Conservation (phyloP, 2,888 invertebrate genomes). For the Pegoplata infirma region DNA sequence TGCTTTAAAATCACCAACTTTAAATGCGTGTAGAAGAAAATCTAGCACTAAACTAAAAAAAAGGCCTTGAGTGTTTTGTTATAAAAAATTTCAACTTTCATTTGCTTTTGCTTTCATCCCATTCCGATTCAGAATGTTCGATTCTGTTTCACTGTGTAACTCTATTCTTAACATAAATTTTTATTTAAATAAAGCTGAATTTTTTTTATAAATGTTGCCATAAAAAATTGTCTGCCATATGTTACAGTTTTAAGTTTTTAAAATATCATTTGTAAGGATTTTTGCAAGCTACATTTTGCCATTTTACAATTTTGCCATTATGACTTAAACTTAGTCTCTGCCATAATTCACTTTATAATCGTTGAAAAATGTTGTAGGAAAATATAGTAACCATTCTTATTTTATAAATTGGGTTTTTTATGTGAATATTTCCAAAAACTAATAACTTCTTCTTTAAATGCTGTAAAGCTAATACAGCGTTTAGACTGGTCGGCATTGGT, state of each 20-base stretch:
- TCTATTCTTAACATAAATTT: too few relatives aligned
- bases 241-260: constrained; percentile 17
- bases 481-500: too few relatives aligned
- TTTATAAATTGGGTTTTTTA: background rate
- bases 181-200: background rate
- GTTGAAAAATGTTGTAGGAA: background rate
- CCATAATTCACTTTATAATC: constrained; percentile 1
- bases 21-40: too few relatives aligned
- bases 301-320: too few relatives aligned
- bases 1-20: too few relatives aligned
- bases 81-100: too few relatives aligned
- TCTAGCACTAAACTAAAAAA: too few relatives aligned
- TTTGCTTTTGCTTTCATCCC: too few relatives aligned
- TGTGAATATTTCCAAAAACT: background rate
- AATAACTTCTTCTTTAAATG: background rate
- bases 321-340: constrained; percentile 3
- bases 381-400: background rate
- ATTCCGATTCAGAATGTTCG: too few relatives aligned
- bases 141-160: too few relatives aligned
- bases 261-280: constrained; percentile 20
- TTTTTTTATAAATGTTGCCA: background rate
- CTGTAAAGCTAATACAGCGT: background rate
- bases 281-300: constrained; percentile 16
- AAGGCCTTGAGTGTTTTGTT: too few relatives aligned
- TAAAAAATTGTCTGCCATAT: constrained; percentile 3